Base-by-base conservation (phyloP, 2,888 invertebrate genomes). In the Andrena chrysosceles region DNA sequence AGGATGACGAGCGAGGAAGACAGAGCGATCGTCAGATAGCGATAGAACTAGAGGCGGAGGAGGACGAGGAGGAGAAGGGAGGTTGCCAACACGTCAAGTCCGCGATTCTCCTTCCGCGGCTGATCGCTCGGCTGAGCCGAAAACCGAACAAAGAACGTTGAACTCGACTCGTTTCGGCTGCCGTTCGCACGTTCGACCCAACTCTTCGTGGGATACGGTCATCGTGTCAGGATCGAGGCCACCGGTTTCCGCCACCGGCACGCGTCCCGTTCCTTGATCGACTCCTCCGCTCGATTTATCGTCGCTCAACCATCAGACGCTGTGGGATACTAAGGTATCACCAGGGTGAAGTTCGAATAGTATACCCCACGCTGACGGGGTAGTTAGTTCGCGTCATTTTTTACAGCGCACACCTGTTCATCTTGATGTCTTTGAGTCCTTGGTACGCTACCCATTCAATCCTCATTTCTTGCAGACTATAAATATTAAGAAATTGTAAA, bases 101-200 rank as follows among this genome's bases (percentile, higher is more conserved):
- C 87, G 89, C 87, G 87, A 85, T 85, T 79, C 85, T 90, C 80
- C 78, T 72, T 73, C 83, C 80, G 79, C 84, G 76, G 80, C 71
- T 76, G 86, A 84, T 83, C 79, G 79, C 63, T 86, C 79, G 73
- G 56, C 23, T 56, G 26, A 74, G 79, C 82, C 84, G 86, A 88
- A 87, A 89, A 89, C 71, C 85, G 74, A 74, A 68, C 80, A 68
- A 76, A 81, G 85, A 85, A 64, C 89, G 64, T 87, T 87, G 85
- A 87, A 88, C 86, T 77, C 82, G 8, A 56, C 64, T 69, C 72
- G 72, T 77, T 77, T 75, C 59, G 60, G 64, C 72, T 60, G 29
- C 2, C 62, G 73, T 63, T 85, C 48, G 75, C 74, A 77, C 79
- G 77, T 73, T 77, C 81, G 83, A 87, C 74, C 69, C 62, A 78